Conservation (phyloP, 1,140 invertebrate species). For the Aphidius gifuensis region DNA sequence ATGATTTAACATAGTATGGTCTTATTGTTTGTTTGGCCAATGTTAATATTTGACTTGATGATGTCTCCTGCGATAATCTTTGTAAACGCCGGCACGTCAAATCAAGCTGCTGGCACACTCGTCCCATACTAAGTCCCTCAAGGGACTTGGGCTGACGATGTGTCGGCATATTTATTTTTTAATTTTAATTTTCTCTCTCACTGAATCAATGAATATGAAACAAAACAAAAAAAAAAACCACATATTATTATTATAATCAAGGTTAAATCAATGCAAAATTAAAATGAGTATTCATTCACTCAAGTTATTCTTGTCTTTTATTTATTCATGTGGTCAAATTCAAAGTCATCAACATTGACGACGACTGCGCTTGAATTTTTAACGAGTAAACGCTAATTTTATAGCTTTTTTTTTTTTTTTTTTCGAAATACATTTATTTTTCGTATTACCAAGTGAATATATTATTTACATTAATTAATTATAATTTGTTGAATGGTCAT, state of each 20-base stretch:
- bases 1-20: constrained; percentile 48
- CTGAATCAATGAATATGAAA: neutral
- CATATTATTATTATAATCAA: too few species aligned
- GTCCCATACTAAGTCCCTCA: constrained; percentile 48
- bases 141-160: constrained; percentile 52
- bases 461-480: too few species aligned
- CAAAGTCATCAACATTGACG: too few species aligned
- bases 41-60: constrained; percentile 45
- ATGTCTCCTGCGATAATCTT: constrained; percentile 50
- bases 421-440: neutral
- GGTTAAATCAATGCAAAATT: too few species aligned
- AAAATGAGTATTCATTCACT: neutral
- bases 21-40: constrained; percentile 49
- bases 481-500: too few species aligned
- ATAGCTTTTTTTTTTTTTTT: neutral
- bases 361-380: constrained; percentile 5
- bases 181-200: constrained; percentile 32
- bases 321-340: neutral
- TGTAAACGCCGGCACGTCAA: constrained; percentile 51
- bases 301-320: too few species aligned
- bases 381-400: constrained; percentile 10
- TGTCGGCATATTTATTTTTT: constrained; percentile 45
- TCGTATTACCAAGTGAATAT: too few species aligned
- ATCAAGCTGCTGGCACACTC: constrained; percentile 51
- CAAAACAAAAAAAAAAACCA: too few species aligned